Percentiles rank a stretch among this genome's conserved stretches.
Conservation (phyloP, 2,888 invertebrate genomes). For the Netelia inedita region DNA sequence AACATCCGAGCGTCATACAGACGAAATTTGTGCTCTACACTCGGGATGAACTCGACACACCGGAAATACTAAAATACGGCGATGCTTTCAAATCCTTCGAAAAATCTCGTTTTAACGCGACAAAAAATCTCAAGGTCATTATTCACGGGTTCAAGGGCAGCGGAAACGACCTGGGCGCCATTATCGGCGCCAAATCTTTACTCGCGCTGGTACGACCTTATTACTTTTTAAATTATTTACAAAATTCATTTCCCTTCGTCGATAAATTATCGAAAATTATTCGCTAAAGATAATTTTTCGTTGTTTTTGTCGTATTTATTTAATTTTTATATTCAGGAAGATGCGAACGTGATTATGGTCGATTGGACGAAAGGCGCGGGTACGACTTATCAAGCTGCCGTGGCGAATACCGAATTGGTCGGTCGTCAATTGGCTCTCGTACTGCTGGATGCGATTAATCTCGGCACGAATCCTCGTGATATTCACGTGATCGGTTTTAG, state of each 20-base stretch:
- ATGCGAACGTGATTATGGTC: slow-evolving; percentile 86
- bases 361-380: slow-evolving; percentile 88
- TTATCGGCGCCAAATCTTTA: slow-evolving; percentile 85
- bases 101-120: slow-evolving; percentile 85
- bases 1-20: slow-evolving; percentile 86
- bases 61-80: slow-evolving; percentile 85
- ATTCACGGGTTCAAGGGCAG: slow-evolving; percentile 88
- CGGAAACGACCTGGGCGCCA: slow-evolving; percentile 85
- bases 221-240: slow-evolving; percentile 12
- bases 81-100: slow-evolving; percentile 85
- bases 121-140: slow-evolving; percentile 86
- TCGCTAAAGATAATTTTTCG: neutral
- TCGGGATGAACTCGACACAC: slow-evolving; percentile 82
- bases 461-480: slow-evolving; percentile 84
- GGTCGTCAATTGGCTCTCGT: slow-evolving; percentile 87
- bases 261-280: too few species aligned
- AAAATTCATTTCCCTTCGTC: neutral
- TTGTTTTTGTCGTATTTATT: neutral
- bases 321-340: slow-evolving; percentile 83
- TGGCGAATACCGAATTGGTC: slow-evolving; percentile 88
- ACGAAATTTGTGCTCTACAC: slow-evolving; percentile 87
- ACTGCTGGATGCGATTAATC: slow-evolving; percentile 85
- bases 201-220: slow-evolving; percentile 85
- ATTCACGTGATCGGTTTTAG: slow-evolving; percentile 88
- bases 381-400: slow-evolving; percentile 86